A percentile compares a stretch with the other conserved stretches of the same genome.
Evolutionary conservation across 2,113 vertebrate genomes (phyloP).

Genomic region (Prietella phreatophila): DNA sequence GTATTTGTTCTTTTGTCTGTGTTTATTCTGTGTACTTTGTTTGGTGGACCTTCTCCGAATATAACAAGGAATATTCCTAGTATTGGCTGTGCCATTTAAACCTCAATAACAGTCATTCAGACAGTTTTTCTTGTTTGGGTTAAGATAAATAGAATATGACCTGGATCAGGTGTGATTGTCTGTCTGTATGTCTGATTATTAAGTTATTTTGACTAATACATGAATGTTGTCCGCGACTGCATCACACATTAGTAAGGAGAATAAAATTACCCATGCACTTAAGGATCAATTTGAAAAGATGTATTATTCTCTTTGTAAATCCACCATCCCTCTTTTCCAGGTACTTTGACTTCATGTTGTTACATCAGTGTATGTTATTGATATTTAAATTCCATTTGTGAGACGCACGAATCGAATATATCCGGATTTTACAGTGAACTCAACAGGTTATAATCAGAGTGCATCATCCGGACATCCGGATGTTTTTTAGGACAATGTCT

Average conservation of each 20-base stretch:
- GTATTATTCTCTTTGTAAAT: neutral
- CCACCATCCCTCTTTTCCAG: neutral
- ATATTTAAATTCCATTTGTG: neutral
- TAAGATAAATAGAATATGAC: neutral
- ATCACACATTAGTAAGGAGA: neutral
- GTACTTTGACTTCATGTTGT: neutral
- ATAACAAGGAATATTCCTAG: neutral
- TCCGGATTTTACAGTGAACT: neutral
- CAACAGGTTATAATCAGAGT: neutral
- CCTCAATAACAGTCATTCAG: neutral
- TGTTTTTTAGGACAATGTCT: neutral
- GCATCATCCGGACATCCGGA: too few relatives aligned
- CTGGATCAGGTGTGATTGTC: slow-evolving; percentile 22
- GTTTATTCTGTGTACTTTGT: neutral
- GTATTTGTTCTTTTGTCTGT: neutral
- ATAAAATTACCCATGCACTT: neutral
- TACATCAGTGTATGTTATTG: neutral
- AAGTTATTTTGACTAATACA: slow-evolving; percentile 9
- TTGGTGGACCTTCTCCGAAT: slow-evolving; percentile 8
- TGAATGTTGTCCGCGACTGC: neutral
- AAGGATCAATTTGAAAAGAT: too few relatives aligned
- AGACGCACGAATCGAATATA: neutral
- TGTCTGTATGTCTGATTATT: slow-evolving; percentile 13
- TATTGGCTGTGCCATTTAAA: slow-evolving; percentile 13
- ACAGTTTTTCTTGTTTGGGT: neutral